Evolutionary conservation across 2,797 vertebrate species (phyloP).

Genomic region (Oreochromis mossambicus): DNA sequence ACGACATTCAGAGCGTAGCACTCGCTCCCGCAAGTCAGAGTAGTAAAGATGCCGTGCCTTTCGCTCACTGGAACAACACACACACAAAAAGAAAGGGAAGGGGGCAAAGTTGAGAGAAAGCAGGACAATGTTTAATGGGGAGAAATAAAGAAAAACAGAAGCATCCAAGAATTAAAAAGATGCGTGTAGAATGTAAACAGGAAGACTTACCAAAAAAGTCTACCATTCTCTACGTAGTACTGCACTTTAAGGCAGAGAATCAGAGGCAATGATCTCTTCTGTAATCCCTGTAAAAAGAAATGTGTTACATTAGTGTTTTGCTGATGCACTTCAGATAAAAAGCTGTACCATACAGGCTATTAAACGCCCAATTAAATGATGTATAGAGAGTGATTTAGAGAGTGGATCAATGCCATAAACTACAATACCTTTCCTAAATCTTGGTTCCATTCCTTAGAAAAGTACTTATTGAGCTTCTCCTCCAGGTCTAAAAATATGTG

Average conservation of each 20-base stretch:
- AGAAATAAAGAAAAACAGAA: neutral
- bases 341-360: slow-evolving; percentile 13
- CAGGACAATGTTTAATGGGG: neutral
- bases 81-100: neutral
- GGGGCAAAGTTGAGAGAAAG: neutral
- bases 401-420: neutral
- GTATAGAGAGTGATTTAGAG: neutral
- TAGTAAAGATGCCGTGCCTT: slow-evolving; percentile 85
- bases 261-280: slow-evolving; percentile 76
- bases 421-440: slow-evolving; percentile 75
- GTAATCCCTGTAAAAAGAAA: slow-evolving; percentile 71
- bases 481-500: slow-evolving; percentile 90
- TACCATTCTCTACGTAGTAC: slow-evolving; percentile 88
- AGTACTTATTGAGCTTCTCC: slow-evolving; percentile 88
- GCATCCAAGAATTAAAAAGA: neutral
- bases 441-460: slow-evolving; percentile 86
- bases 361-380: neutral
- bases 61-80: slow-evolving; percentile 75
- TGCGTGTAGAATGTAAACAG: neutral
- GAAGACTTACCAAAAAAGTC: slow-evolving; percentile 81
- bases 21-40: slow-evolving; percentile 83
- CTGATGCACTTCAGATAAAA: slow-evolving; percentile 22
- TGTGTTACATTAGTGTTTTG: neutral
- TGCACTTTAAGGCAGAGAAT: slow-evolving; percentile 86
- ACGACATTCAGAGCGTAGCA: slow-evolving; percentile 83